Evolutionary conservation across 2,113 vertebrate genomes (phyloP), one percentile per base, ranked within the genome.

Genomic region (Piaya cayana): DNA sequence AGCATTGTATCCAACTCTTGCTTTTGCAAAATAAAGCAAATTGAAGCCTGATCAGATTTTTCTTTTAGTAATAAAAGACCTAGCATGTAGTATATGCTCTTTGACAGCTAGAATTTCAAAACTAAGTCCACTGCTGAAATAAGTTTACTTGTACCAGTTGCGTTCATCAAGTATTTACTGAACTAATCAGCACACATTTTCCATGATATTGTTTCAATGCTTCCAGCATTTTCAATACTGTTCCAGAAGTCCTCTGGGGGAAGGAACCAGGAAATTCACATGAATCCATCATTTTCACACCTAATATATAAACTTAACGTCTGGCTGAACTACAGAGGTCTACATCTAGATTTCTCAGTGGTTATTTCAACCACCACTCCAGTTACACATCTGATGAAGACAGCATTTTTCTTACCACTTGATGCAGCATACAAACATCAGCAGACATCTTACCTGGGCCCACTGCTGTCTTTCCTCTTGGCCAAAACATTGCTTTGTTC

Each of bases 391-490:
- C 39, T 74, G 59, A 42, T 43, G 26, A 81, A 82, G 42, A 62
- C 59, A 55, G 14, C 15, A 52, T 34, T 39, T 74, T 58, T n/a
- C 71, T 82, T 43, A 74, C 32, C 17, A 82, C 26, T 55, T 74
- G 52, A 74, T 86, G 50, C 18, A 67, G 42, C 27, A 81, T 0
- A 39, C 39, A 83, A 62, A 39, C 22, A 64, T 21, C 39, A 72
- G 39, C 45, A 60, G n/a, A 77, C 34, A 88, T 32, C 98, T 98
- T 97, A 99, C 99, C 99, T 99, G 5, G 99, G 99, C 83, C 99
- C 99, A 55, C 98, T 99, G 97, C 99, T 99, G 97, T 99, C 99
- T 92, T 99, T 98, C 94, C 98, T 98, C 68, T 98, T 98, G 45
- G 98, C 97, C 78, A 98, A 98, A 81, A 98, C 97, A 86, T 90